Percentiles rank a stretch among this genome's conserved stretches.
These are phyloP conservation scores for Entomobrya proxima DNA, from an alignment of 2,888 invertebrate species.

Conservation along the genomic window DNA sequence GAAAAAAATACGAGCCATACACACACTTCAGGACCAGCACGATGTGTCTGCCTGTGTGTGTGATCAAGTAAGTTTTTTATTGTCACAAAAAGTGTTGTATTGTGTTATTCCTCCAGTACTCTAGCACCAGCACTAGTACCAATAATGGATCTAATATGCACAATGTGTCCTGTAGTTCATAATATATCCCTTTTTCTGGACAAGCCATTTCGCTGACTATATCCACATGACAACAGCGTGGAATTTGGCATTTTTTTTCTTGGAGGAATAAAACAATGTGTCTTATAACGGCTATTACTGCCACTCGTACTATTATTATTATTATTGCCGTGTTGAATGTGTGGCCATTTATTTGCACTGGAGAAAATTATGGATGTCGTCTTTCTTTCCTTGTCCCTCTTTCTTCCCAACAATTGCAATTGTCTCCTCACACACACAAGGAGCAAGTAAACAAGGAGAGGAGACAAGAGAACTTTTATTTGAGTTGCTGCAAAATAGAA, in stretches of 20 bases:
- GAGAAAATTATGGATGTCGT: conserved; percentile 31
- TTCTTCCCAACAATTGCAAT: no score
- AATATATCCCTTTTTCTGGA: not conserved
- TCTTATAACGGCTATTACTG: conserved; percentile 17
- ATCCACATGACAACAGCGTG: not conserved
- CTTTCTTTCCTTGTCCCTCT: not conserved
- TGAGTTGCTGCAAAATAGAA: not conserved
- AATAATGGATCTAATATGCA: no score
- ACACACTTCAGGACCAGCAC: not conserved
- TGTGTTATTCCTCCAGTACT: not conserved
- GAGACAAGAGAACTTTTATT: not conserved
- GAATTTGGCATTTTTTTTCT: not conserved
- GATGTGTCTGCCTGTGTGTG: not conserved
- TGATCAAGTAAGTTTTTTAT: conserved; percentile 15
- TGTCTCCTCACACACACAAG: not conserved
- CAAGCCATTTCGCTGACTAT: not conserved
- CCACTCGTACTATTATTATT: not conserved
- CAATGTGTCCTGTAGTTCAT: no score
- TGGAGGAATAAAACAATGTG: conserved; percentile 18
- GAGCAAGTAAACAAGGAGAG: conserved; percentile 11
- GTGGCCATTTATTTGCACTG: conserved; percentile 2
- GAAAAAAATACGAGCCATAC: not conserved
- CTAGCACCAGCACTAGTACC: no score
- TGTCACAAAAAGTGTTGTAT: not conserved
- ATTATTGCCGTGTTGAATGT: conserved; percentile 6